These are phyloP conservation scores for Onychostruthus taczanowskii DNA, from an alignment of 2,113 vertebrate species.

Conservation along the genomic window DNA sequence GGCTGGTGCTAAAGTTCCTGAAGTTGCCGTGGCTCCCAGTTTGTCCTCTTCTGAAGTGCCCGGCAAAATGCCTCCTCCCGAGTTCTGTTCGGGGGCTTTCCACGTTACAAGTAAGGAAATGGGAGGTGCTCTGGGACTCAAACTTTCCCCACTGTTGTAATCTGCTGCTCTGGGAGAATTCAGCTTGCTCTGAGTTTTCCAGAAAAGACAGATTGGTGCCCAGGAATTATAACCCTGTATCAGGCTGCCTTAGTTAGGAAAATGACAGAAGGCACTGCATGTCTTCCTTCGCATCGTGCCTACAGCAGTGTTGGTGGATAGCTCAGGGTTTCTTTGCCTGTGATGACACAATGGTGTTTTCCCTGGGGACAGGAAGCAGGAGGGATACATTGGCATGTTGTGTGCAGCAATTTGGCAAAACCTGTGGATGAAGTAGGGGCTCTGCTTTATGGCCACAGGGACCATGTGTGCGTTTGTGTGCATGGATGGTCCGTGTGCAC, in stretches of 20 bases:
- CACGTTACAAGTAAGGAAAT: rapidly evolving
- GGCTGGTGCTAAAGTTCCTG: neutral
- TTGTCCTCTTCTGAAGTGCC: neutral
- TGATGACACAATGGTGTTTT: neutral
- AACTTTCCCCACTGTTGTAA: neutral
- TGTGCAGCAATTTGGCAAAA: neutral
- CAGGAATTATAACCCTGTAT: neutral
- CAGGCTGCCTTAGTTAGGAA: neutral
- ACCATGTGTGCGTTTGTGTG: rapidly evolving
- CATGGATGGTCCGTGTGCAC: neutral
- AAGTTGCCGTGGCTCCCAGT: neutral
- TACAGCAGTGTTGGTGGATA: too few relatives aligned
- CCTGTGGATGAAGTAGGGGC: neutral
- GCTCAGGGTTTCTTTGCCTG: neutral
- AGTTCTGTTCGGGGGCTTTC: neutral
- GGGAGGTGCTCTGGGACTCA: neutral
- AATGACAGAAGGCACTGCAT: too few relatives aligned
- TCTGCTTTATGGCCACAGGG: neutral
- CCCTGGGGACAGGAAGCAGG: neutral
- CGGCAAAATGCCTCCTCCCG: too few relatives aligned
- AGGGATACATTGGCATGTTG: neutral
- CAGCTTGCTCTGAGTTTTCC: neutral
- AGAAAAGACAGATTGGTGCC: neutral
- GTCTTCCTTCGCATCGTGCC: neutral
- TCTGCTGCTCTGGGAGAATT: neutral